Percentiles rank a stretch among this genome's conserved stretches.
Conservation (phyloP, 2,888 invertebrate genomes). For the Dugesia japonica region DNA sequence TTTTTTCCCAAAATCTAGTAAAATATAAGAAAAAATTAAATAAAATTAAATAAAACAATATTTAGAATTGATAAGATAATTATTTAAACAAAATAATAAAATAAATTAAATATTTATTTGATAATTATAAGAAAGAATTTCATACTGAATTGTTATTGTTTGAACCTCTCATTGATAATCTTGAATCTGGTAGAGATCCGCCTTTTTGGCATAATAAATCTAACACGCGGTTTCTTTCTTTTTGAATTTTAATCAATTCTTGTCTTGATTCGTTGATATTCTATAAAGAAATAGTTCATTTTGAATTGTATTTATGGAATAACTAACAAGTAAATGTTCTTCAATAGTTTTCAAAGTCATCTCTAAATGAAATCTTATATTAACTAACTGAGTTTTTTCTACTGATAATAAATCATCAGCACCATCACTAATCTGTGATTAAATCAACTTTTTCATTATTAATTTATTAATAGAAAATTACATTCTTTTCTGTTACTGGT, state of each 20-base stretch:
- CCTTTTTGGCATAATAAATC: not conserved
- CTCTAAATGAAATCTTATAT: not conserved
- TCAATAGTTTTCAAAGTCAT: not conserved
- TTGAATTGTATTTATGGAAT: not conserved
- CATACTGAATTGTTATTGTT: not conserved
- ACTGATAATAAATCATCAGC: not conserved
- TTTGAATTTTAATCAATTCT: not conserved
- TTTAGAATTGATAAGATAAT: no score
- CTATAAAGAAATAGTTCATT: not conserved
- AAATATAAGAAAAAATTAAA: no score
- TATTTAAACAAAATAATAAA: no score
- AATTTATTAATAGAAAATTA: not conserved
- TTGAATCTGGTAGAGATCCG: not conserved
- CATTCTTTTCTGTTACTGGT: not conserved
- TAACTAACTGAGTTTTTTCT: not conserved
- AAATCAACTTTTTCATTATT: no score
- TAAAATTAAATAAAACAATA: no score
- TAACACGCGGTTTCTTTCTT: not conserved
- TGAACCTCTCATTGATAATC: not conserved
- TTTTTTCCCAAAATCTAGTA: no score
- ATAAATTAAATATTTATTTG: no score
- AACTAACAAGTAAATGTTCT: not conserved
- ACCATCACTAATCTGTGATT: not conserved
- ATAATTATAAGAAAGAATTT: no score
- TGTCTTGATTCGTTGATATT: not conserved